phyloP scores from a whole-genome alignment of 2,113 vertebrate species.

The Psilopogon haemacephalus region DNA sequence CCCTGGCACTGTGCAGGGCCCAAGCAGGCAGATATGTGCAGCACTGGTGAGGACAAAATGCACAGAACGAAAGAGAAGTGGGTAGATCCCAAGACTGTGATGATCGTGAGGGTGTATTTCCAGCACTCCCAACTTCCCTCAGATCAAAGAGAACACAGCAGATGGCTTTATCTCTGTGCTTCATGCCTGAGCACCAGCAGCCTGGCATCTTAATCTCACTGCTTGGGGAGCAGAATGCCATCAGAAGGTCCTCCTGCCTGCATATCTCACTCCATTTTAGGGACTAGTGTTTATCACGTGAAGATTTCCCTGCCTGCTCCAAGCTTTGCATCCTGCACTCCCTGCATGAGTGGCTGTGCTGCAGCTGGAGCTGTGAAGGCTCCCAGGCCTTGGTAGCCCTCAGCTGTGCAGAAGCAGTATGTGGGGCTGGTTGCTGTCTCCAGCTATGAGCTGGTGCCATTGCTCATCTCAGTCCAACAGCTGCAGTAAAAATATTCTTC shows the following conservation, averaged over 20 bases:
- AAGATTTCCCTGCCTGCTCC: background rate
- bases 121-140: background rate
- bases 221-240: background rate
- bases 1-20: too few relatives aligned
- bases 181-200: background rate
- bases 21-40: background rate
- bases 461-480: background rate
- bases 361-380: background rate
- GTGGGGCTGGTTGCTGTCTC: background rate
- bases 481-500: background rate
- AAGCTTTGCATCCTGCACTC: background rate
- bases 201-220: background rate
- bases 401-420: fast-evolving
- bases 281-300: background rate
- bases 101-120: background rate
- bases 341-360: background rate
- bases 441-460: fast-evolving
- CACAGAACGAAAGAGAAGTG: background rate
- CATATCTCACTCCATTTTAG: fast-evolving
- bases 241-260: background rate
- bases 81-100: fast-evolving
- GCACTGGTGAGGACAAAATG: background rate
- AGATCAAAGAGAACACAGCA: background rate
- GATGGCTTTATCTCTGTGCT: background rate
- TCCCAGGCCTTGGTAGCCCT: fast-evolving